Conservation (phyloP, 2,113 vertebrate genomes). For the Prionailurus bengalensis region DNA sequence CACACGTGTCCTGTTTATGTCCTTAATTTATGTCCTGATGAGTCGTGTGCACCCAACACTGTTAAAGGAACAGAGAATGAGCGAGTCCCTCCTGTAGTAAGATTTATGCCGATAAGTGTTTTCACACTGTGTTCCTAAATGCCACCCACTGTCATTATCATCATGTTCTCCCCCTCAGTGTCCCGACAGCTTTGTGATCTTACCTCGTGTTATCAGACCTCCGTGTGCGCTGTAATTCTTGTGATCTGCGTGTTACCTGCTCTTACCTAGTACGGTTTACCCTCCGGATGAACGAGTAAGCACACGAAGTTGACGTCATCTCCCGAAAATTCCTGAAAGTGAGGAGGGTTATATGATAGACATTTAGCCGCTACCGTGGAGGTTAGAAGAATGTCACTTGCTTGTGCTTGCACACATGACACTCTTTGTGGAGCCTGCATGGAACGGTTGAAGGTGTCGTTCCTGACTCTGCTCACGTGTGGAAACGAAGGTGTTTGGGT, state of each 20-base stretch:
- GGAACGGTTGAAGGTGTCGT: not conserved
- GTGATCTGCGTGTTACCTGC: not conserved
- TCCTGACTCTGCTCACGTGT: not conserved
- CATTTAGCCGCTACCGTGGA: not conserved
- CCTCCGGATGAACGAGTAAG: not conserved
- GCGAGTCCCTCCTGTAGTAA: not conserved
- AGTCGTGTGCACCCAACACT: not conserved
- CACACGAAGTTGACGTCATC: not conserved
- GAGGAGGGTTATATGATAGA: not conserved
- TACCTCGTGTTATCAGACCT: not conserved
- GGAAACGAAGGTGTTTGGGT: not conserved
- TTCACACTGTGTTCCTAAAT: constrained; percentile 31
- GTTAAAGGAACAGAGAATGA: not conserved
- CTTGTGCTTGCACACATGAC: not conserved
- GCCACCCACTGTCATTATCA: not conserved
- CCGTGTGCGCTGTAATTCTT: not conserved
- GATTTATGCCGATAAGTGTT: not conserved
- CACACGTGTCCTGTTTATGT: not conserved
- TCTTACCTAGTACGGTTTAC: not conserved
- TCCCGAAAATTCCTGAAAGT: not conserved
- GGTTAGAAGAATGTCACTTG: not conserved
- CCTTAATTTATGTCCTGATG: not conserved
- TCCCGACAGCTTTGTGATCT: not conserved
- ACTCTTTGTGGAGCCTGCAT: not conserved
- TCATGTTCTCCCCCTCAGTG: not conserved